Percentiles rank a stretch among this genome's conserved stretches.
phyloP scores from a whole-genome alignment of 2,888 invertebrate genomes.

The Stictocephala bisonia region DNA sequence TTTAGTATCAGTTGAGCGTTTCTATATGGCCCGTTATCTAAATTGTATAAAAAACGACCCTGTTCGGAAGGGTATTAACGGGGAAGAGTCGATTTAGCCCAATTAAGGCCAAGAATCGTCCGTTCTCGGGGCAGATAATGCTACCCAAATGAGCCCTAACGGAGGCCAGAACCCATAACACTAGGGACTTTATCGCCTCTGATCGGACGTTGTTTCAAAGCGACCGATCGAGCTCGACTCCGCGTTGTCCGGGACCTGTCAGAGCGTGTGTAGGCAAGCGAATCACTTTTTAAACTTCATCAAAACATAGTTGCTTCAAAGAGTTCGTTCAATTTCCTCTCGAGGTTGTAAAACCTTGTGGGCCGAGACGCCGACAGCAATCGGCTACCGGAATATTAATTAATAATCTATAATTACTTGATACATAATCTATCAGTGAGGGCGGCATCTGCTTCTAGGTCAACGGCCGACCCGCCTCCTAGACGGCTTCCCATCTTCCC shows the following conservation, averaged over 20 bases:
- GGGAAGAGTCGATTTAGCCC: too few species aligned
- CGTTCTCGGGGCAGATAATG: too few species aligned
- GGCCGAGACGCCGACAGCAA: constrained; percentile 44
- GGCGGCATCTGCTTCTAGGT: constrained; percentile 18
- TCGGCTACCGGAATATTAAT: constrained; percentile 44
- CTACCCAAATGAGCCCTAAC: too few species aligned
- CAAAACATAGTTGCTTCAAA: constrained; percentile 8
- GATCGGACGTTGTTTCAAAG: too few species aligned
- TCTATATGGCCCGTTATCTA: too few species aligned
- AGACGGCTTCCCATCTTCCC: background rate
- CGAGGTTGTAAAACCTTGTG: constrained; percentile 26
- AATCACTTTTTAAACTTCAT: constrained; percentile 11
- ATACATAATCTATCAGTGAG: constrained; percentile 40
- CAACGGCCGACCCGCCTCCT: constrained; percentile 14
- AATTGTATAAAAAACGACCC: too few species aligned
- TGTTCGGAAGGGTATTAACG: too few species aligned
- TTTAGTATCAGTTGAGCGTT: too few species aligned
- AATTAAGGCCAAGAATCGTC: too few species aligned
- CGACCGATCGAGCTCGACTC: too few species aligned
- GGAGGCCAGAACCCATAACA: too few species aligned
- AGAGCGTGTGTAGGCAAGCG: constrained; percentile 18
- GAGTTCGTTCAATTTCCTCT: constrained; percentile 35
- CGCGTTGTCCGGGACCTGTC: background rate
- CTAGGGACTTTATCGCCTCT: too few species aligned
- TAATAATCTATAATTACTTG: constrained; percentile 47